These are phyloP conservation scores for Riptortus pedestris DNA, from an alignment of 1,140 invertebrate genomes.

Conservation along the genomic window DNA sequence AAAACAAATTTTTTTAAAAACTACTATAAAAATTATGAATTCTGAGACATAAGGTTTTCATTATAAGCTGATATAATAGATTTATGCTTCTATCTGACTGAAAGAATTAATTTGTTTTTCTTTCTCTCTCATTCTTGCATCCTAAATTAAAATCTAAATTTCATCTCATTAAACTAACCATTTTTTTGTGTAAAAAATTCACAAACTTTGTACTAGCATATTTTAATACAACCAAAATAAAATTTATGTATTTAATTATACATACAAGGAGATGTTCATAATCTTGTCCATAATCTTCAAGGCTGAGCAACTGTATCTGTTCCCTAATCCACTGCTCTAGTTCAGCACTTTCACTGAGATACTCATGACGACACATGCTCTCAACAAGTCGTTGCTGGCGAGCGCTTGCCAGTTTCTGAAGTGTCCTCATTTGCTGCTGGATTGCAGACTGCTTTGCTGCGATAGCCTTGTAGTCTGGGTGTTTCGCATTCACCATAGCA, in stretches of 20 bases:
- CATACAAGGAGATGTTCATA: conserved; percentile 84
- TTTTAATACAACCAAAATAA: too few relatives aligned
- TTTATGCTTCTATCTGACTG: too few relatives aligned
- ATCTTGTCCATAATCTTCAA: conserved; percentile 94
- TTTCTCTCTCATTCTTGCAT: too few relatives aligned
- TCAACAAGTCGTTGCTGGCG: conserved; percentile 79
- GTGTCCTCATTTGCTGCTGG: conserved; percentile 63
- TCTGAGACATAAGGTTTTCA: too few relatives aligned
- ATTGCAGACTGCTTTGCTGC: conserved; percentile 64
- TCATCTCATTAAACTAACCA: too few relatives aligned
- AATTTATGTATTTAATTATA: conserved; percentile 20
- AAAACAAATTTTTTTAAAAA: too few relatives aligned
- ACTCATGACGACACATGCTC: conserved; percentile 82
- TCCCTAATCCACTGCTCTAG: conserved; percentile 91
- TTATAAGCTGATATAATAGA: too few relatives aligned
- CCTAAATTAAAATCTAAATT: too few relatives aligned
- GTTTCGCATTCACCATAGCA: conserved; percentile 60
- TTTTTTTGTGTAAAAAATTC: too few relatives aligned
- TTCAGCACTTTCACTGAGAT: conserved; percentile 80
- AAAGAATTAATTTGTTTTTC: too few relatives aligned
- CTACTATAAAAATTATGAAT: too few relatives aligned
- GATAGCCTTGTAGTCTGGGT: conserved; percentile 71
- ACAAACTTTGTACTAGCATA: too few relatives aligned
- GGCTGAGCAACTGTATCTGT: conserved; percentile 77
- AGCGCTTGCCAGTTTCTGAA: conserved; percentile 68